A percentile compares a stretch with the other conserved stretches of the same genome.
phyloP scores from a whole-genome alignment of 2,797 vertebrate species.

The Gymnoscopelus braueri region DNA sequence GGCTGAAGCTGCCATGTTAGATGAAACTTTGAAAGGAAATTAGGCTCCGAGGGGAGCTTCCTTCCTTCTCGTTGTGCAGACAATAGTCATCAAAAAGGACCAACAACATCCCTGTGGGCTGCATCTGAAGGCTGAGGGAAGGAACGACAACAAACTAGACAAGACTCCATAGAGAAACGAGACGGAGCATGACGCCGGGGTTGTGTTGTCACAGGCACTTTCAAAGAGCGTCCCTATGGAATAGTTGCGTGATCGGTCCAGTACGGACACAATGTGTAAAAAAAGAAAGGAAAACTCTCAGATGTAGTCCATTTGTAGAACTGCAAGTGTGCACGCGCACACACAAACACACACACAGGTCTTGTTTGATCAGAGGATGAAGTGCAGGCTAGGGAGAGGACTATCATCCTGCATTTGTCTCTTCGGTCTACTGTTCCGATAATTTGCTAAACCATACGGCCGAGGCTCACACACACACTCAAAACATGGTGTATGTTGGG shows the following conservation, averaged over 20 bases:
- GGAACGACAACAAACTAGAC: slow-evolving; percentile 11
- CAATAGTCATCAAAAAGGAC: slow-evolving; percentile 30
- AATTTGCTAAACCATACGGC: slow-evolving; percentile 27
- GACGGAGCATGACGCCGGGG: neutral
- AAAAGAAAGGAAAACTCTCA: slow-evolving; percentile 15
- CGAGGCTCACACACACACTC: neutral
- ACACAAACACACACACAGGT: slow-evolving; percentile 19
- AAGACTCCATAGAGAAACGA: neutral
- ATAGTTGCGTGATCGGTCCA: slow-evolving; percentile 8
- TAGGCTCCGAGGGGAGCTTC: slow-evolving; percentile 17
- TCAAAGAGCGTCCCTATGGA: slow-evolving; percentile 15
- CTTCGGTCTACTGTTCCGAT: slow-evolving; percentile 38
- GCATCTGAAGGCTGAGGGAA: slow-evolving; percentile 10
- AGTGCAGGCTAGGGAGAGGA: slow-evolving; percentile 41
- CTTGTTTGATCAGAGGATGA: slow-evolving; percentile 52
- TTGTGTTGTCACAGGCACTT: slow-evolving; percentile 12
- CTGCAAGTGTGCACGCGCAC: neutral
- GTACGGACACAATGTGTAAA: slow-evolving; percentile 23
- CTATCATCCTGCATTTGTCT: slow-evolving; percentile 54
- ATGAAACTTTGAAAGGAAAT: slow-evolving; percentile 45
- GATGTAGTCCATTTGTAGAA: slow-evolving; percentile 8
- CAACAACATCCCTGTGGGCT: slow-evolving; percentile 15
- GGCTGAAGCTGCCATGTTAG: slow-evolving; percentile 42
- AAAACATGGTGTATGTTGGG: neutral
- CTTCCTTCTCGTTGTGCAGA: slow-evolving; percentile 26